Base-by-base conservation (phyloP, 2,888 invertebrate genomes). In the Orthosia incerta region DNA sequence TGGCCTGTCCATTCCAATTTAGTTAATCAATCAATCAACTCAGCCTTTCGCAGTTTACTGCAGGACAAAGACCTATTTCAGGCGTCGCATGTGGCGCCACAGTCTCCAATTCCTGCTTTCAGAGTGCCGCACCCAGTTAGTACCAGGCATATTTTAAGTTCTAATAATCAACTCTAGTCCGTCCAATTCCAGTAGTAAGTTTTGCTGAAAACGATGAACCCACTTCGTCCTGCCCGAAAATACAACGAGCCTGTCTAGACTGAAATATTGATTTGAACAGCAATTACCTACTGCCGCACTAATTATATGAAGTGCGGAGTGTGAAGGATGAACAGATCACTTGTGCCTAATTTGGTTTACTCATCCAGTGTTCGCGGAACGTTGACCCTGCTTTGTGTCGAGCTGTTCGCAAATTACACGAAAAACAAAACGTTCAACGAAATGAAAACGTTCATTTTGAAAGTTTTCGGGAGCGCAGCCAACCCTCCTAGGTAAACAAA, bases 241-340 rank as follows among this genome's bases (percentile, higher is more conserved):
- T 15, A n/a, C 51, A 76, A 59, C 64, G 68, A 72, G 63, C 60
- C 60, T 50, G 86, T 87, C 86, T 86, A 84, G 86, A 87, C 86
- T 79, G 64, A 62, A 79, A 74, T 81, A 80, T 86, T 77, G 83
- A 82, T 79, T 77, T 62, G 72, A 63, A 50, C 77, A 48, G 31
- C 76, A 82, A 82, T 85, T 82, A 78, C n/a, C n/a, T n/a, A n/a
- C 55, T 31, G 62, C 66, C 66, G 72, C 65, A 63, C 82, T 84
- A 84, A 88, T 86, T 53, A 74, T 80, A 80, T 66, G 45, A 67
- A 56, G 59, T 63, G 51, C 26, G 63, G 63, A 23, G 45, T 50
- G 57, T 55, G 62, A 72, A 74, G 72, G 70, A 76, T 84, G 50
- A 82, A 77, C 80, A 65, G 75, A 76, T 59, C 64, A 59, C 51